phyloP scores from a whole-genome alignment of 2,113 vertebrate species.

The Pygoscelis antarcticus region DNA sequence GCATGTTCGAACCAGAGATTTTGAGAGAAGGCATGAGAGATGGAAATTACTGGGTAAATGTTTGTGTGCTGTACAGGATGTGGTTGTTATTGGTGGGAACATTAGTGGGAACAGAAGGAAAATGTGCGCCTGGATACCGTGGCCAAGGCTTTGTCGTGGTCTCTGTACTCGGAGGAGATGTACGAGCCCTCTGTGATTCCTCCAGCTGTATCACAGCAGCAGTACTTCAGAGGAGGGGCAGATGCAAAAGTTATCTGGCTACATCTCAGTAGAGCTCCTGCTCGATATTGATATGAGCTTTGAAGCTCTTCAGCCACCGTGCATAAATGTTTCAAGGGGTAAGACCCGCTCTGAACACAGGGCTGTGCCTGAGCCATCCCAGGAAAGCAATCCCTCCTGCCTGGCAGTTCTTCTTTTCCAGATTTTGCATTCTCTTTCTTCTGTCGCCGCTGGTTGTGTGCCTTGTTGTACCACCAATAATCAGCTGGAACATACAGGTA shows the following conservation, averaged over 20 bases:
- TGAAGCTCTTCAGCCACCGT: neutral
- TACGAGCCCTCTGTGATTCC: neutral
- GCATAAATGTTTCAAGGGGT: slow-evolving; percentile 27
- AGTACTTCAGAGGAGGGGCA: neutral
- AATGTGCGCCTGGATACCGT: neutral
- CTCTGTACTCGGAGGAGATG: neutral
- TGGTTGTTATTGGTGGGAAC: neutral
- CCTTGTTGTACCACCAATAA: neutral
- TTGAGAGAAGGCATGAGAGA: neutral
- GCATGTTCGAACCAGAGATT: neutral
- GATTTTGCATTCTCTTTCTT: slow-evolving; percentile 14
- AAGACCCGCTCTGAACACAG: neutral
- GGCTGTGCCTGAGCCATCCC: neutral
- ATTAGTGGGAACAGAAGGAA: neutral
- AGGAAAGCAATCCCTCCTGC: neutral
- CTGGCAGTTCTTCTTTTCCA: neutral
- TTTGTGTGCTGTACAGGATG: neutral
- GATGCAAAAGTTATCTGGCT: neutral
- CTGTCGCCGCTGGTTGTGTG: neutral
- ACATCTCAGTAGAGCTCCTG: neutral
- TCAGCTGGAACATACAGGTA: neutral
- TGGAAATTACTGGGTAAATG: neutral
- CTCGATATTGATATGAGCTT: neutral
- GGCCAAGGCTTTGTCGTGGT: neutral
- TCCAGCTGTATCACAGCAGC: slow-evolving; percentile 10